A percentile compares a stretch with the other conserved stretches of the same genome.
phyloP scores from a whole-genome alignment of 2,113 vertebrate species.

The Tringa solitaria region DNA sequence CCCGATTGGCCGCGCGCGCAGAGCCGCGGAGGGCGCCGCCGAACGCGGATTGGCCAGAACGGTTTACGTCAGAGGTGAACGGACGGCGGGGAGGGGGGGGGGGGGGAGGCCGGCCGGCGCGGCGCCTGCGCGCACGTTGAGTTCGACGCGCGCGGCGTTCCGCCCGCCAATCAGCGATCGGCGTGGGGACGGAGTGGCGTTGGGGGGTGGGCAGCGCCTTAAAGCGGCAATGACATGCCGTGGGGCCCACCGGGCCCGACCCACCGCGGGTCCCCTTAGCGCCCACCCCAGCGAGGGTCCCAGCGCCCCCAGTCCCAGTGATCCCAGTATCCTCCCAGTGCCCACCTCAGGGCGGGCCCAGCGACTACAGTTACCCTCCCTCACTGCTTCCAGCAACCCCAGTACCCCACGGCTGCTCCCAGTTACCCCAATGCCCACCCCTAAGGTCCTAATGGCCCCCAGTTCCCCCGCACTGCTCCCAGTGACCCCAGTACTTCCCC shows the following conservation, averaged over 20 bases:
- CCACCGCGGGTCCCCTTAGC: fast-evolving
- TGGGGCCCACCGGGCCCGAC: fast-evolving
- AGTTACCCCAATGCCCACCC: background rate
- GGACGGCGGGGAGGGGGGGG: too few species aligned
- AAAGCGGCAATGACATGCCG: background rate
- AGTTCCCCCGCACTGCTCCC: too few species aligned
- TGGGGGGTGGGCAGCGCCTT: background rate
- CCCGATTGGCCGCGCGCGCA: too few species aligned
- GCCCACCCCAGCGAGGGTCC: too few species aligned
- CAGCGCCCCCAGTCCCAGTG: background rate
- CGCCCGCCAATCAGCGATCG: background rate
- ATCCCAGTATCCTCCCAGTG: background rate
- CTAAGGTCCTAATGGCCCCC: background rate
- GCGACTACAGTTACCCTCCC: background rate
- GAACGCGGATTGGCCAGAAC: too few species aligned
- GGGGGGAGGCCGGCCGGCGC: background rate
- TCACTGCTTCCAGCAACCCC: background rate
- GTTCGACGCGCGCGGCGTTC: background rate
- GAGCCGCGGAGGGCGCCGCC: too few species aligned
- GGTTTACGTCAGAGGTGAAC: too few species aligned
- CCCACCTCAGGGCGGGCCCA: too few species aligned
- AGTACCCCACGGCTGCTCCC: background rate
- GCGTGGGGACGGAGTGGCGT: background rate
- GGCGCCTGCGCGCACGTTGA: background rate
- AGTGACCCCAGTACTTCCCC: too few species aligned